phyloP scores from a whole-genome alignment of 2,888 invertebrate species.

The Epinotia ramella region DNA sequence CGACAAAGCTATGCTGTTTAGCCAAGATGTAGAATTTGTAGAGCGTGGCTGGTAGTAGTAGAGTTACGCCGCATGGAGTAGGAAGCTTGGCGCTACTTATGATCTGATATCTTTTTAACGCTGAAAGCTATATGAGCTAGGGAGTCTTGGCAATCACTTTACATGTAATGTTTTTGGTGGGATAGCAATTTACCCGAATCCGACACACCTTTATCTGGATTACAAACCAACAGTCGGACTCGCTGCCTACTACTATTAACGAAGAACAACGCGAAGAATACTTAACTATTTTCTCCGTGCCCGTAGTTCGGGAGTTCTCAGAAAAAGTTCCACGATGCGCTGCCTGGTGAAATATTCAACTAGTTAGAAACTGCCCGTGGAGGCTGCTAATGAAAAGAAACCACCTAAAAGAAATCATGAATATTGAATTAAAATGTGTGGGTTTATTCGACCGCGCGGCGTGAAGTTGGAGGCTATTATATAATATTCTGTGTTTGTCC shows the following conservation, averaged over 20 bases:
- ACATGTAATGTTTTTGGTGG: too few relatives aligned
- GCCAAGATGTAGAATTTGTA: too few relatives aligned
- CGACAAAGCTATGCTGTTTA: too few relatives aligned
- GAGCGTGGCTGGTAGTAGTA: too few relatives aligned
- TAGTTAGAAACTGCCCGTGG: conserved; percentile 59
- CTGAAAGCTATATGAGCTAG: too few relatives aligned
- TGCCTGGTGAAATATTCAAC: conserved; percentile 67
- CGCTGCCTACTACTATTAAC: conserved; percentile 46
- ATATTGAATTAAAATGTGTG: conserved; percentile 45
- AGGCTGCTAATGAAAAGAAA: conserved; percentile 56
- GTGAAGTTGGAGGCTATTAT: not conserved
- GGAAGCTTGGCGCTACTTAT: too few relatives aligned
- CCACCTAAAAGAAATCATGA: conserved; percentile 35
- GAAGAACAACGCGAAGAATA: conserved; percentile 54
- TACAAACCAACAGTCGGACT: conserved; percentile 30
- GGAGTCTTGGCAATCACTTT: too few relatives aligned
- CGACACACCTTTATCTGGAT: conserved; percentile 14
- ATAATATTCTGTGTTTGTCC: conserved; percentile 10
- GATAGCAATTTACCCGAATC: conserved; percentile 27
- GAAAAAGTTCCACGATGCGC: conserved; percentile 60
- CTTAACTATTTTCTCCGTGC: conserved; percentile 61
- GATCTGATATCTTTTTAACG: too few relatives aligned
- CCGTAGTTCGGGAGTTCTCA: conserved; percentile 56
- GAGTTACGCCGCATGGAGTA: too few relatives aligned
- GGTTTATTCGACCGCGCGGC: conserved; percentile 12